A percentile compares a stretch with the other conserved stretches of the same genome.
Evolutionary conservation across 2,797 vertebrate genomes (phyloP).

Genomic region (Microctenopoma lineatum): DNA sequence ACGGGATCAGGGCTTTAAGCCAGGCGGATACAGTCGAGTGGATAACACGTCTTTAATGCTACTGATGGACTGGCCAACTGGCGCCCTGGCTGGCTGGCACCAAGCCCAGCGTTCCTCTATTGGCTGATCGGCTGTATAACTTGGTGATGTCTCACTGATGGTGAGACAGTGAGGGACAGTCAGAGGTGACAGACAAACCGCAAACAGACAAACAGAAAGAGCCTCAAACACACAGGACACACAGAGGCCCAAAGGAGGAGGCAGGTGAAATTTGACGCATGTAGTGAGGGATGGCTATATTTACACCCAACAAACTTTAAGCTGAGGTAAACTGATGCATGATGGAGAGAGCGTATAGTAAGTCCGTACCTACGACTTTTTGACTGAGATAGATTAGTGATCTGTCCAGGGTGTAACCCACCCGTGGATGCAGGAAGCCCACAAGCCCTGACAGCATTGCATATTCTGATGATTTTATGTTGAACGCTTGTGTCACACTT

Average conservation of each 20-base stretch:
- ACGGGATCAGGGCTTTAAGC: slow-evolving; percentile 71
- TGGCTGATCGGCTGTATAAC: slow-evolving; percentile 56
- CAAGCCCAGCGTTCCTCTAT: slow-evolving; percentile 62
- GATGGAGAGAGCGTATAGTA: not conserved
- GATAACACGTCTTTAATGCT: slow-evolving; percentile 77
- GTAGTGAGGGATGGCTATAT: not conserved
- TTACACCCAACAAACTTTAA: not conserved
- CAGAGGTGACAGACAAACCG: slow-evolving; percentile 49
- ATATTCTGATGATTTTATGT: no score
- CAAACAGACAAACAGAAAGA: slow-evolving; percentile 18
- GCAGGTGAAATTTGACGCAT: slow-evolving; percentile 11
- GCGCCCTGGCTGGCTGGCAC: slow-evolving; percentile 72
- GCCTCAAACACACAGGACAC: not conserved
- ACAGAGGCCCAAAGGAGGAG: slow-evolving; percentile 33
- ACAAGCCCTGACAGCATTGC: no score
- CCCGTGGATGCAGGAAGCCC: no score
- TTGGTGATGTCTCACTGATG: slow-evolving; percentile 41
- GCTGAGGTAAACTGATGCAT: not conserved
- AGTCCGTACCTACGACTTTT: no score
- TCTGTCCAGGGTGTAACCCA: no score
- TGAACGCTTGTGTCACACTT: no score
- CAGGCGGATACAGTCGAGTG: slow-evolving; percentile 70
- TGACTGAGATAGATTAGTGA: no score
- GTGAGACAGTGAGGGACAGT: slow-evolving; percentile 53
- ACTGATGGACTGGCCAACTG: slow-evolving; percentile 77